Conservation (phyloP, 2,797 vertebrate species). For the Crax fasciolata region DNA sequence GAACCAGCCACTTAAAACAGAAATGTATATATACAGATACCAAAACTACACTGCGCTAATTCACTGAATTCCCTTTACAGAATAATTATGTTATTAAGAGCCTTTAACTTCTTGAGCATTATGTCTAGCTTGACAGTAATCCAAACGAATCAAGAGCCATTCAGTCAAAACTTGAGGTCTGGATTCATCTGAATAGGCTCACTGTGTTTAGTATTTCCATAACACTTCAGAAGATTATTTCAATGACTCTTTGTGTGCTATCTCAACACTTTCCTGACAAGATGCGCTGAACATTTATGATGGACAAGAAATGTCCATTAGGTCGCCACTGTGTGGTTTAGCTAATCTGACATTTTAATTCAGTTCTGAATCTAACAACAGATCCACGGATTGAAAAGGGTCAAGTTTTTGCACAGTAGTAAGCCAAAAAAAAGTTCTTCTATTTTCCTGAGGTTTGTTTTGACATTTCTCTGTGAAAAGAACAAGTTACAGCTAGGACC, state of each 20-base stretch:
- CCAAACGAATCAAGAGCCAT: constrained; percentile 16
- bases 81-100: neutral
- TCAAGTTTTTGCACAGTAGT: neutral
- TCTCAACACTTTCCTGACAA: neutral
- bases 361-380: neutral
- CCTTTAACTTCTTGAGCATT: neutral
- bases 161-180: constrained; percentile 10
- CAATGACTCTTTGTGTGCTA: neutral
- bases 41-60: neutral
- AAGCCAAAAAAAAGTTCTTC: neutral
- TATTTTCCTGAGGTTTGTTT: neutral
- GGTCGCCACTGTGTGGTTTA: neutral
- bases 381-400: neutral
- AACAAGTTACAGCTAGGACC: neutral
- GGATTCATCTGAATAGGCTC: neutral
- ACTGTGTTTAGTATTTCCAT: neutral
- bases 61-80: neutral
- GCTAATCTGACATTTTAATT: neutral
- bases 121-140: neutral
- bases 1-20: neutral
- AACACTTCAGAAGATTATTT: neutral
- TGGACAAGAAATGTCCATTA: neutral
- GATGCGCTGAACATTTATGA: neutral
- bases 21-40: neutral
- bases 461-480: neutral